Conservation (phyloP, 2,888 invertebrate species). For the Argynnis bischoffii region DNA sequence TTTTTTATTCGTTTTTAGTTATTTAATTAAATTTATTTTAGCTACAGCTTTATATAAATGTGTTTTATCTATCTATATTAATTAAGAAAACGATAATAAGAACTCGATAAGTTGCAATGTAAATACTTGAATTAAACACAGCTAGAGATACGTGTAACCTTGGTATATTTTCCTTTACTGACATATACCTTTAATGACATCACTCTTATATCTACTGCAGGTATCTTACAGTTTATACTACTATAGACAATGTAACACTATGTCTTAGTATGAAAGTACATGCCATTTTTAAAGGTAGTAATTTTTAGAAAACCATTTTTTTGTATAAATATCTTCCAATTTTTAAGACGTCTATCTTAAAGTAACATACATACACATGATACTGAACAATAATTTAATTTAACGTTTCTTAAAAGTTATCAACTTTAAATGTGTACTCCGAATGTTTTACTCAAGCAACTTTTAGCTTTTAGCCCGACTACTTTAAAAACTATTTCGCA, state of each 20-base stretch:
- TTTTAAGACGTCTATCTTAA: no score
- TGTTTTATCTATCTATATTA: neutral
- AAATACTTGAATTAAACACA: constrained; percentile 16
- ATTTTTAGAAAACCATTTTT: no score
- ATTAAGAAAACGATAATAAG: neutral
- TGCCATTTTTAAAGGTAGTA: no score
- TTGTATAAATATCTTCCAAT: no score
- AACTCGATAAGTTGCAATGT: constrained; percentile 3
- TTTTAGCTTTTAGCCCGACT: neutral
- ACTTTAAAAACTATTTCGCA: constrained; percentile 5
- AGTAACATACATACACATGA: no score
- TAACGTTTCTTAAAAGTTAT: neutral
- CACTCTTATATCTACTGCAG: constrained; percentile 15
- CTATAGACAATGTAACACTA: no score
- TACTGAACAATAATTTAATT: neutral
- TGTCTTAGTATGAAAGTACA: no score
- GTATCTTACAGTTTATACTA: neutral
- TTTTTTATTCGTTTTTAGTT: no score
- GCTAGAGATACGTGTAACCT: constrained; percentile 16
- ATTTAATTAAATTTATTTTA: no score
- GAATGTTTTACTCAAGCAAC: neutral
- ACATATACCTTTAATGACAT: constrained; percentile 30
- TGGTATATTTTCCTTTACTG: constrained; percentile 26
- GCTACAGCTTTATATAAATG: neutral
- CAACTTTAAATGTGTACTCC: neutral